Evolutionary conservation across 2,888 invertebrate genomes (phyloP).

Genomic region (Hirtodrosophila alboralis): DNA sequence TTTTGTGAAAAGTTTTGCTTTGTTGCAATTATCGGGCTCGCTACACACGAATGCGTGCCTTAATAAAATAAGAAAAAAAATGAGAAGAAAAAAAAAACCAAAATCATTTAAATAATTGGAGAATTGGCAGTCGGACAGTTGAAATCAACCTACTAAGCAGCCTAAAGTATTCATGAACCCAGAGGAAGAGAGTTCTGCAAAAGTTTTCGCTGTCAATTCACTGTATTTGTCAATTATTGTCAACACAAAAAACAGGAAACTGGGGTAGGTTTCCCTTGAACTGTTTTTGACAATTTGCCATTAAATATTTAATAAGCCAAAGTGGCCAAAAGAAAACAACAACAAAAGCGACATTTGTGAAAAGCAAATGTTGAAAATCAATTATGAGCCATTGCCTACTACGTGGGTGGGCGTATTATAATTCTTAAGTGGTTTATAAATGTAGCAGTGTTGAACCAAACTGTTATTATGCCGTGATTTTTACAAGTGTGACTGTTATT

Average conservation of each 20-base stretch:
- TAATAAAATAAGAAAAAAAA: constrained; percentile 52
- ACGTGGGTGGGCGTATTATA: constrained; percentile 8
- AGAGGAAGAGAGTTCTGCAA: constrained; percentile 26
- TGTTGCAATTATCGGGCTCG: constrained; percentile 76
- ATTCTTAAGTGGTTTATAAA: constrained; percentile 61
- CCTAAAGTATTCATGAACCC: constrained; percentile 57
- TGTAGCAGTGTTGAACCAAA: too few relatives aligned
- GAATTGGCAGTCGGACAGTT: constrained; percentile 52
- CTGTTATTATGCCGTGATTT: too few relatives aligned
- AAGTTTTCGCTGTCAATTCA: constrained; percentile 47
- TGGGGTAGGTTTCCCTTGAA: constrained; percentile 25
- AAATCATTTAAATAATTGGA: constrained; percentile 73
- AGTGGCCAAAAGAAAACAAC: constrained; percentile 57
- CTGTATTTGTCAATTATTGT: constrained; percentile 57
- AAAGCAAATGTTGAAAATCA: constrained; percentile 63
- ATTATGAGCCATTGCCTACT: constrained; percentile 50
- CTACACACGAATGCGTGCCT: constrained; percentile 75
- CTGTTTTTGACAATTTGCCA: constrained; percentile 68
- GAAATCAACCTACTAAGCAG: constrained; percentile 28
- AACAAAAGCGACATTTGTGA: constrained; percentile 10
- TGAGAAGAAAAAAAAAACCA: neutral
- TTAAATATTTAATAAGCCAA: constrained; percentile 79
- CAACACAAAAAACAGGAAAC: constrained; percentile 22
- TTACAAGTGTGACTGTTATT: too few relatives aligned
- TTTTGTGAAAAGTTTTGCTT: constrained; percentile 51